These are phyloP conservation scores for Avahi laniger DNA, from an alignment of 2,797 vertebrate species.

Conservation along the genomic window DNA sequence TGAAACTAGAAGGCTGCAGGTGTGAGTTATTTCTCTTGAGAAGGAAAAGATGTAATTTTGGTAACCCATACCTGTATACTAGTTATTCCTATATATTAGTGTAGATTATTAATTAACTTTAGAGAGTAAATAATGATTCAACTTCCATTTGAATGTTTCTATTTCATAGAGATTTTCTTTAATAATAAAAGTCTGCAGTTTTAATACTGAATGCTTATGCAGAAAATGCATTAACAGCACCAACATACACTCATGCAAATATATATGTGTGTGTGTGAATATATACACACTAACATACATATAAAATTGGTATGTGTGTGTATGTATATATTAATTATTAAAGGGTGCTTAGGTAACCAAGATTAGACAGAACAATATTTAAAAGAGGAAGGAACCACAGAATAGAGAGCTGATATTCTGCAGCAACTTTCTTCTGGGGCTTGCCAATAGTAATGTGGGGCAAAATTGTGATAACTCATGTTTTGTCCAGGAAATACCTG, in stretches of 20 bases:
- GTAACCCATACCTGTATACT: conserved; percentile 64
- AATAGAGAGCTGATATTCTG: not conserved
- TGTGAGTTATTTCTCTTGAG: conserved; percentile 70
- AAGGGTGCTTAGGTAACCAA: not conserved
- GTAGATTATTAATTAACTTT: conserved; percentile 50
- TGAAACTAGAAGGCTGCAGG: no score
- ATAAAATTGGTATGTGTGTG: not conserved
- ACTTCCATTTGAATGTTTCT: not conserved
- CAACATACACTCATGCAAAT: not conserved
- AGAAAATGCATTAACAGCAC: not conserved
- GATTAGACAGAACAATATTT: no score
- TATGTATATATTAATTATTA: not conserved
- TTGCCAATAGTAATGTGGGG: not conserved
- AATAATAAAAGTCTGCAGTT: not conserved
- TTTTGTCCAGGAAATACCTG: not conserved
- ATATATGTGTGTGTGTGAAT: not conserved
- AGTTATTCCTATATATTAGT: conserved; percentile 50
- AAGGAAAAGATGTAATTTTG: conserved; percentile 58
- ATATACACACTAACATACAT: not conserved
- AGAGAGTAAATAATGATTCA: not conserved
- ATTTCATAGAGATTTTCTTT: not conserved
- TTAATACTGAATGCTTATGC: not conserved
- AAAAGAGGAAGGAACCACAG: not conserved
- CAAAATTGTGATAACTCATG: not conserved
- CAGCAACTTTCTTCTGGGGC: not conserved